Conservation (phyloP, 2,888 invertebrate species). For the Oligia latruncula region DNA sequence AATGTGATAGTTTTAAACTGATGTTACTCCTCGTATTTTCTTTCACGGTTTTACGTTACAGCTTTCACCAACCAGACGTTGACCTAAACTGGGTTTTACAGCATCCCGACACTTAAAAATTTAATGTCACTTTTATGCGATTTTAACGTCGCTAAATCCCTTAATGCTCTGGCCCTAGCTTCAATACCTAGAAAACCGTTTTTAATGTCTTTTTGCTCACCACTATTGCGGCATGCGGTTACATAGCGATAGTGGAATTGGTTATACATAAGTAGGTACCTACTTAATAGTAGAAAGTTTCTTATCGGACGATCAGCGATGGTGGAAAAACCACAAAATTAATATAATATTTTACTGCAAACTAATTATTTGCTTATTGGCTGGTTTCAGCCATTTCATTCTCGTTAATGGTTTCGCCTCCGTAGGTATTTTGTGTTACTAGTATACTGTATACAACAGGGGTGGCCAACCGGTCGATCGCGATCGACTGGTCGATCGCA, state of each 20-base stretch:
- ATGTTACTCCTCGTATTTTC: constrained; percentile 20
- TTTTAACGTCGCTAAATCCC: constrained; percentile 39
- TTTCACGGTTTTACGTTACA: constrained; percentile 16
- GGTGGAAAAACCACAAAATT: neutral
- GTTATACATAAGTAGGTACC: neutral
- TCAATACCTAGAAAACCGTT: constrained; percentile 26
- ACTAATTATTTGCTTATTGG: neutral
- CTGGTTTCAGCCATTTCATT: neutral
- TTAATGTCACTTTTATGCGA: constrained; percentile 39
- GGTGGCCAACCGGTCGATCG: too few species aligned
- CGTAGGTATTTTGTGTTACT: neutral
- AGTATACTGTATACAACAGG: neutral
- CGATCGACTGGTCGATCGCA: too few species aligned
- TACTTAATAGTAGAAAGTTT: neutral
- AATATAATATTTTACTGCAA: neutral
- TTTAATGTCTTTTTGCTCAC: constrained; percentile 6
- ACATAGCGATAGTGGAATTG: neutral
- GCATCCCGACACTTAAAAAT: constrained; percentile 44
- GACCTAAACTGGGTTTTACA: constrained; percentile 39
- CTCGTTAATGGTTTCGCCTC: neutral
- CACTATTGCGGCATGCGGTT: neutral
- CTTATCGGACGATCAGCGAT: neutral
- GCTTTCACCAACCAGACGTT: constrained; percentile 35
- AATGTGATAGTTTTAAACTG: neutral
- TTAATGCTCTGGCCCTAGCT: constrained; percentile 33